Conservation (phyloP, 2,888 invertebrate genomes). For the Drosophila prostipennis region DNA sequence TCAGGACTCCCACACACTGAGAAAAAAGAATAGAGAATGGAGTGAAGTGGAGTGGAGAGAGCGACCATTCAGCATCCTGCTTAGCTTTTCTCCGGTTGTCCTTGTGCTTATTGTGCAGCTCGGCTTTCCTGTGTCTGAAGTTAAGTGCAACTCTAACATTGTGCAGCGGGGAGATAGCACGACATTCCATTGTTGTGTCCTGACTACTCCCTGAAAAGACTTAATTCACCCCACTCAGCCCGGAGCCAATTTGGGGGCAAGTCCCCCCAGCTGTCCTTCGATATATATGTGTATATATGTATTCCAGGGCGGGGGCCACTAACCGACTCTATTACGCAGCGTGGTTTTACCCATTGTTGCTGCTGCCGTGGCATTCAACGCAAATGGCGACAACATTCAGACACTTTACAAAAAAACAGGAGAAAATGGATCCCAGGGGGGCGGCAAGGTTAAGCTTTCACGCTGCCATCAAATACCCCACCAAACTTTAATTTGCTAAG, state of each 20-base stretch:
- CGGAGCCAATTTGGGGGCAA: constrained; percentile 53
- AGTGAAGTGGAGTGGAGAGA: neutral
- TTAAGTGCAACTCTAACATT: constrained; percentile 79
- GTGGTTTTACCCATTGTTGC: constrained; percentile 42
- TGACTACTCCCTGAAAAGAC: constrained; percentile 67
- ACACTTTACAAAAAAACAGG: constrained; percentile 45
- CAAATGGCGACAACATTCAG: constrained; percentile 76
- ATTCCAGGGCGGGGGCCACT: constrained; percentile 34
- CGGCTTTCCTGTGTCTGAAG: constrained; percentile 74
- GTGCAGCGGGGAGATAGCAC: constrained; percentile 62
- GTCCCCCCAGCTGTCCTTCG: neutral
- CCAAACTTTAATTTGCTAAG: constrained; percentile 76
- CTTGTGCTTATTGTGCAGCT: constrained; percentile 69
- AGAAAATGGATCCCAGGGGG: constrained; percentile 6
- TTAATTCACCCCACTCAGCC: constrained; percentile 66
- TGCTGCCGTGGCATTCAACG: constrained; percentile 63
- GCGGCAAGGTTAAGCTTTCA: constrained; percentile 70
- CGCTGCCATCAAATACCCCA: constrained; percentile 66
- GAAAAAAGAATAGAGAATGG: neutral
- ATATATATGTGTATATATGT: constrained; percentile 12
- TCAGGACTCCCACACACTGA: constrained; percentile 45
- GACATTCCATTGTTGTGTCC: constrained; percentile 72
- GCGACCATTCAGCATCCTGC: constrained; percentile 43
- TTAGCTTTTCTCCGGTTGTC: constrained; percentile 61
- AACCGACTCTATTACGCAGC: constrained; percentile 74